Evolutionary conservation across 2,888 invertebrate genomes (phyloP).

Genomic region (Panzeria rudis): DNA sequence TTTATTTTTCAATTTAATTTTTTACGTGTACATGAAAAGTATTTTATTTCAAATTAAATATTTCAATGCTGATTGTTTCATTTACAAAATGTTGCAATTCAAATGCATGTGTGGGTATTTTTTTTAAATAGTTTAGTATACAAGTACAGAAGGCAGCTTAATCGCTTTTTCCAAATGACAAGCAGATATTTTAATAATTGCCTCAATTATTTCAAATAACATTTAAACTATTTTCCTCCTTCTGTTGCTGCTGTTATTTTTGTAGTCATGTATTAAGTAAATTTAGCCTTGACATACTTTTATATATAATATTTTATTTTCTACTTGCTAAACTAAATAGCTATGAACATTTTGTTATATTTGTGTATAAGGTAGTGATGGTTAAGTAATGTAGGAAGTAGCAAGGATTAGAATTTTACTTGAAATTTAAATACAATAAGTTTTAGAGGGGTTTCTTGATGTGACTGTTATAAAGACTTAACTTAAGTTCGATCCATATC

Average conservation of each 20-base stretch:
- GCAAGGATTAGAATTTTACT: not conserved
- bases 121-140: not conserved
- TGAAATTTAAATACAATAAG: not conserved
- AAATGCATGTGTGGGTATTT: not conserved
- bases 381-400: not conserved
- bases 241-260: constrained; percentile 39
- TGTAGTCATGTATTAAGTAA: constrained; percentile 17
- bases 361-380: not conserved
- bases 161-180: constrained; percentile 53
- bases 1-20: constrained; percentile 21
- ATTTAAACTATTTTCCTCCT: constrained; percentile 51
- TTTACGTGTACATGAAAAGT: constrained; percentile 14
- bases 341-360: not conserved
- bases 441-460: not conserved
- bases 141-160: constrained; percentile 30
- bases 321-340: not conserved
- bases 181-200: constrained; percentile 62
- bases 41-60: constrained; percentile 44
- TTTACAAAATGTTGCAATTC: constrained; percentile 11
- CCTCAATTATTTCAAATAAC: constrained; percentile 67
- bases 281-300: constrained; percentile 66
- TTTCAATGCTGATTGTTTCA: constrained; percentile 28
- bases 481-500: no score
- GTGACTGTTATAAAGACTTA: not conserved
- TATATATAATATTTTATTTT: constrained; percentile 24